Conservation (phyloP, 2,113 vertebrate genomes). For the Epinephelus cyanopodus region DNA sequence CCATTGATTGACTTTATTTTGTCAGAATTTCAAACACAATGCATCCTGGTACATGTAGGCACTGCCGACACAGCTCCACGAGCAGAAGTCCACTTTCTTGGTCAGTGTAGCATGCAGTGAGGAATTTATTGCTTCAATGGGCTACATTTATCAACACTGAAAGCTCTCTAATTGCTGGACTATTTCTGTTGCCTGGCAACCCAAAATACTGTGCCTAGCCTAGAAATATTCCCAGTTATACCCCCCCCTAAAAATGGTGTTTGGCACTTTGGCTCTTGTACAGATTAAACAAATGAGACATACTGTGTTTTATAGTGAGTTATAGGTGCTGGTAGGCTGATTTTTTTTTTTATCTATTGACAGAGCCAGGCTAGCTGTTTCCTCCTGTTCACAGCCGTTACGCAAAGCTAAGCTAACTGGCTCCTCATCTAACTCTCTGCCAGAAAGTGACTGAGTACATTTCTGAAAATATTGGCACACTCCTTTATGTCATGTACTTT, state of each 20-base stretch:
- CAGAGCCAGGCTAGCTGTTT: neutral
- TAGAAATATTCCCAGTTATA: neutral
- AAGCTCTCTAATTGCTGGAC: neutral
- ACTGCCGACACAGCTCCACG: no score
- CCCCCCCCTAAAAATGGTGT: no score
- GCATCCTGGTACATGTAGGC: no score
- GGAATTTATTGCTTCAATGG: no score
- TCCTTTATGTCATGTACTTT: neutral
- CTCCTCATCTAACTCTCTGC: neutral
- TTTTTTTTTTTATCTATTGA: no score
- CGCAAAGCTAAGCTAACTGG: neutral
- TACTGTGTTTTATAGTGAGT: neutral
- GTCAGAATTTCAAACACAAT: no score
- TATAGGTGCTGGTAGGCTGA: neutral
- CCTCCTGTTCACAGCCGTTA: neutral
- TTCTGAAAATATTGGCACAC: neutral
- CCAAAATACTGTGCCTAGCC: neutral
- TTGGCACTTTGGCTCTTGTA: neutral
- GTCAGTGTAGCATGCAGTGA: no score
- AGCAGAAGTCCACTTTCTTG: no score
- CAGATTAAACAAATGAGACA: neutral
- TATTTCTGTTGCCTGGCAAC: conserved; percentile 6
- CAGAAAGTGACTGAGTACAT: neutral
- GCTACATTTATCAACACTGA: no score
- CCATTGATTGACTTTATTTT: no score